A percentile compares a stretch with the other conserved stretches of the same genome.
phyloP scores from a whole-genome alignment of 1,140 invertebrate genomes.

The Lordiphosa collinella region DNA sequence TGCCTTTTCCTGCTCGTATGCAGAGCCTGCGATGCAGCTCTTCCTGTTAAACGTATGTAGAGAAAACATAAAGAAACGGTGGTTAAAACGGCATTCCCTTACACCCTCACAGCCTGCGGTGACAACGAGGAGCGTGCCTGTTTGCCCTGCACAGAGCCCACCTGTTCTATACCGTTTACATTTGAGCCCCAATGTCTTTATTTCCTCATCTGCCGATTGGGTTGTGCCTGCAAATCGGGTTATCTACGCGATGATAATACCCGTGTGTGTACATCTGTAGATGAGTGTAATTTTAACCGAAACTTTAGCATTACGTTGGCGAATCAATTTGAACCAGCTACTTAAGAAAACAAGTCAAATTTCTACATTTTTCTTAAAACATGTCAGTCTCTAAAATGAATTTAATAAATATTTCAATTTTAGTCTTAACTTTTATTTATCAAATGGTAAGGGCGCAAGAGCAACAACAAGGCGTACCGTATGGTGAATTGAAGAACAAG shows the following conservation, averaged over 20 bases:
- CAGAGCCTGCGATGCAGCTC: neutral
- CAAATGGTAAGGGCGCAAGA: neutral
- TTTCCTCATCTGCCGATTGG: conserved; percentile 10
- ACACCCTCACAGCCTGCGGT: conserved; percentile 29
- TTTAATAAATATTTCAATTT: conserved; percentile 7
- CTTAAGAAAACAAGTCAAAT: too few species aligned
- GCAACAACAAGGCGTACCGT: neutral
- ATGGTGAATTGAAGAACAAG: conserved; percentile 14
- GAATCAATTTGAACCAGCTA: neutral
- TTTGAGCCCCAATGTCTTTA: neutral
- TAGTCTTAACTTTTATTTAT: neutral
- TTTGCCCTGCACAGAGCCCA: conserved; percentile 26
- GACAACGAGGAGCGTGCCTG: conserved; percentile 40
- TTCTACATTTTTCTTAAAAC: neutral
- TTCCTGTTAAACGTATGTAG: neutral
- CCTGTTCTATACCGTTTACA: conserved; percentile 16
- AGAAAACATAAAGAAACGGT: too few species aligned
- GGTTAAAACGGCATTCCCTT: neutral
- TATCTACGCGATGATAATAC: conserved; percentile 32
- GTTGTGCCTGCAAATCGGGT: conserved; percentile 43
- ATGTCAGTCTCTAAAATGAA: conserved; percentile 7
- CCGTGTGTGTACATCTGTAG: neutral
- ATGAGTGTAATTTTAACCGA: neutral
- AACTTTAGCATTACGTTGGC: neutral
- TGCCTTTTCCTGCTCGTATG: neutral